Evolutionary conservation across 2,888 invertebrate genomes (phyloP).

Genomic region (Eudemis profundana): DNA sequence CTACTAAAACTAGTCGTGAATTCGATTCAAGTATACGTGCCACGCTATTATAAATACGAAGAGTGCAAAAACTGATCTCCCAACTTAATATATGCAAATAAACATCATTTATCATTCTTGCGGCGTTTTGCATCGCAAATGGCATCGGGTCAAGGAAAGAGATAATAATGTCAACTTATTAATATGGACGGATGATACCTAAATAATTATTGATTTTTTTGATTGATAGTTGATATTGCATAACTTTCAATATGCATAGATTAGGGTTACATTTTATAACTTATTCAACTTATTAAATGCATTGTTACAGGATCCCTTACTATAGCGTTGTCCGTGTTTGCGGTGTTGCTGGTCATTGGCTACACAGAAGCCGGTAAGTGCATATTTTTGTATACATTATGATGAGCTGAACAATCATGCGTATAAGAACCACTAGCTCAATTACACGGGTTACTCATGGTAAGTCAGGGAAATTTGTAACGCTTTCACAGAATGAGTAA

Average conservation of each 20-base stretch:
- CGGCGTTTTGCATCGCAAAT: constrained; percentile 3
- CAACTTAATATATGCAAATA: constrained; percentile 4
- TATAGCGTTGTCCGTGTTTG: constrained; percentile 57
- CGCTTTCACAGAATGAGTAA: no score
- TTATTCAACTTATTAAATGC: no score
- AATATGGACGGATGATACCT: background rate
- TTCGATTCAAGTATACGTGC: background rate
- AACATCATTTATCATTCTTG: background rate
- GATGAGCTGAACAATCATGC: background rate
- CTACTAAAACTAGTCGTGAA: no score
- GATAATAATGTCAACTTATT: background rate
- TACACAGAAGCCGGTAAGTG: constrained; percentile 62
- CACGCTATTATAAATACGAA: background rate
- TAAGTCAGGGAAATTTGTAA: no score
- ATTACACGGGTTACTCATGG: no score
- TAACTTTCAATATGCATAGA: background rate
- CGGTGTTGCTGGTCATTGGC: constrained; percentile 58
- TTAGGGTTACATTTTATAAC: no score
- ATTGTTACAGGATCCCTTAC: constrained; percentile 66
- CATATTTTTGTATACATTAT: no score
- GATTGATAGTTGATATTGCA: background rate
- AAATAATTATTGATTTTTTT: background rate
- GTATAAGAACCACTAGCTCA: background rate
- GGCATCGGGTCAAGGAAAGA: constrained; percentile 5
- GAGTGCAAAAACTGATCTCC: background rate